phyloP scores from a whole-genome alignment of 2,888 invertebrate species.

The Eilema sororculum region DNA sequence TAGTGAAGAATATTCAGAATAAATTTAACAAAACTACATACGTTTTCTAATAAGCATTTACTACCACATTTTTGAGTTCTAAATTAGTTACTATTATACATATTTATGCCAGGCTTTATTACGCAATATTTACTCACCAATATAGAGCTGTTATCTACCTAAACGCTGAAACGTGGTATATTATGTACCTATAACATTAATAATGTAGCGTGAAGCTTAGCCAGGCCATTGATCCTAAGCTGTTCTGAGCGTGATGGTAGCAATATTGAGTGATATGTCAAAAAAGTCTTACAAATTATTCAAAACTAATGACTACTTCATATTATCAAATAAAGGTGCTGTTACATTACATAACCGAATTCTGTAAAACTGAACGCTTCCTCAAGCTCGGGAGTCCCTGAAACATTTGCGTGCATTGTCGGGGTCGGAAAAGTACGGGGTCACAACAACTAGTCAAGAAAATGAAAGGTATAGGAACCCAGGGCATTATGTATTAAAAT shows the following conservation, averaged over 20 bases:
- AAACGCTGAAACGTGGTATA: slow-evolving; percentile 27
- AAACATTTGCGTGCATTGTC: slow-evolving; percentile 31
- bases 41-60: slow-evolving; percentile 44
- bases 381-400: slow-evolving; percentile 41
- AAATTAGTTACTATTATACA: slow-evolving; percentile 29
- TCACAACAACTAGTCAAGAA: slow-evolving; percentile 6
- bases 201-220: slow-evolving; percentile 64
- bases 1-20: slow-evolving; percentile 18
- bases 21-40: slow-evolving; percentile 22
- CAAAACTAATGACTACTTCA: slow-evolving; percentile 40
- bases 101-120: slow-evolving; percentile 22
- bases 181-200: slow-evolving; percentile 44
- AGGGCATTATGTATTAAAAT: slow-evolving; percentile 8
- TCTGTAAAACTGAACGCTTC: slow-evolving; percentile 46
- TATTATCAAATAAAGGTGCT: slow-evolving; percentile 41
- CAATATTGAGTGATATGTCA: slow-evolving; percentile 47
- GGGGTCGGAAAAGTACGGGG: not conserved
- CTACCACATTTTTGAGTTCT: slow-evolving; percentile 38
- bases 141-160: slow-evolving; percentile 30
- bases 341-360: slow-evolving; percentile 25
- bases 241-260: slow-evolving; percentile 64
- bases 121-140: slow-evolving; percentile 43
- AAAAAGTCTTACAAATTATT: slow-evolving; percentile 21
- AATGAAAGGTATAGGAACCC: not conserved
- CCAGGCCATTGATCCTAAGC: slow-evolving; percentile 62